phyloP scores from a whole-genome alignment of 1,140 invertebrate genomes.

The Leptinotarsa lineolata region DNA sequence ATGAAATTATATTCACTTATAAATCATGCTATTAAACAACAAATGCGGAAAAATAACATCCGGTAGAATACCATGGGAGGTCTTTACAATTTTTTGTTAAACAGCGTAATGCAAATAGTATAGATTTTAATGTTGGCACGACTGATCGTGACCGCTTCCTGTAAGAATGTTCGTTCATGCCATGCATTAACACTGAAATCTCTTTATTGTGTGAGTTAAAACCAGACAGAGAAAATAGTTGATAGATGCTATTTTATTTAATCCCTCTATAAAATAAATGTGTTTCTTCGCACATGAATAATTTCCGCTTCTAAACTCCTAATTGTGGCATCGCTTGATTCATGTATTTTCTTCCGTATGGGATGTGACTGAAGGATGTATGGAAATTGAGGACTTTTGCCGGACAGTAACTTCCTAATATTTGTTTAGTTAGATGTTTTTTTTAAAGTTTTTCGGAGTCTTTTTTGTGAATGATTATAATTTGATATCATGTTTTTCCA shows the following conservation, averaged over 20 bases:
- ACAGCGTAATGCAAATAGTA: slow-evolving; percentile 3
- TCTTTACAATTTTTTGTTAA: background rate
- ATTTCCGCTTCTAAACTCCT: background rate
- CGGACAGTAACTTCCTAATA: no score
- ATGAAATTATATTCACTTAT: no score
- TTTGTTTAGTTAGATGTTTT: no score
- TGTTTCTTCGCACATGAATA: background rate
- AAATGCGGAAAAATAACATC: background rate
- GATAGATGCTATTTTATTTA: background rate
- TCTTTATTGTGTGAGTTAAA: background rate
- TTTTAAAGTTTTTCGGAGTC: no score
- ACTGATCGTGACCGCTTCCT: background rate
- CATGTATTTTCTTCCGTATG: no score
- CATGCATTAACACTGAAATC: slow-evolving; percentile 2
- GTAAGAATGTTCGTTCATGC: background rate
- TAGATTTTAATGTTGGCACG: background rate
- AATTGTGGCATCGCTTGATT: no score
- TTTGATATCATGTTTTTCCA: no score
- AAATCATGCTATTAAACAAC: no score
- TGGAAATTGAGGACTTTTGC: no score
- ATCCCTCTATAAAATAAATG: background rate
- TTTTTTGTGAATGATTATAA: no score
- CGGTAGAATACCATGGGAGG: background rate
- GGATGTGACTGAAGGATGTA: no score
- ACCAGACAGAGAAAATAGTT: background rate